phyloP scores from a whole-genome alignment of 2,113 vertebrate species.

The Rhinopithecus roxellana region DNA sequence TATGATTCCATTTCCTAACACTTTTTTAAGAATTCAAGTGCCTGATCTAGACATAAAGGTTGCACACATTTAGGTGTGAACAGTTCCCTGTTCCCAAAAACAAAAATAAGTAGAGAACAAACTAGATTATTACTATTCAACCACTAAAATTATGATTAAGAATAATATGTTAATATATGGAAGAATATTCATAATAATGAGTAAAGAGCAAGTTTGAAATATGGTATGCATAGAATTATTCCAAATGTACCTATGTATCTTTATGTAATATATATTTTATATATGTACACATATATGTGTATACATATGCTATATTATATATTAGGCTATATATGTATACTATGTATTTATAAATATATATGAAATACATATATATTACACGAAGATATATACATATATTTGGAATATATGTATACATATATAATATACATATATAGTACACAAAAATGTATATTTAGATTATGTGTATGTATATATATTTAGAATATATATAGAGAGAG shows the following conservation, averaged over 20 bases:
- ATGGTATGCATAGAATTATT: not conserved
- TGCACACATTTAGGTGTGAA: not conserved
- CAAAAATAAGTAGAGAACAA: slow-evolving; percentile 16
- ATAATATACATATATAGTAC: not conserved
- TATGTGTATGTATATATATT: not conserved
- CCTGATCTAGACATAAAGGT: not conserved
- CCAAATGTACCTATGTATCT: not conserved
- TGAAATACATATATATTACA: not conserved
- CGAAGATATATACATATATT: not conserved
- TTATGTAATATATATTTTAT: too few relatives aligned
- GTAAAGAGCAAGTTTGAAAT: not conserved
- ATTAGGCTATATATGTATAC: not conserved
- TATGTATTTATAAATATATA: too few relatives aligned
- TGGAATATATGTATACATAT: not conserved
- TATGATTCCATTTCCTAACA: not conserved
- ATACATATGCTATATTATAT: too few relatives aligned
- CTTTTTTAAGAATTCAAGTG: not conserved
- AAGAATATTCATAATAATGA: slow-evolving; percentile 12
- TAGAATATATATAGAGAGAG: too few relatives aligned
- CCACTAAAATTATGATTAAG: slow-evolving; percentile 12
- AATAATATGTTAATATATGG: slow-evolving; percentile 8
- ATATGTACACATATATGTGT: not conserved
- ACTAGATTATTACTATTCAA: not conserved
- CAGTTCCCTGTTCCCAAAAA: not conserved
- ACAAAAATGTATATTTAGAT: not conserved